phyloP scores from a whole-genome alignment of 2,888 invertebrate genomes.

The Athetis lepigone region DNA sequence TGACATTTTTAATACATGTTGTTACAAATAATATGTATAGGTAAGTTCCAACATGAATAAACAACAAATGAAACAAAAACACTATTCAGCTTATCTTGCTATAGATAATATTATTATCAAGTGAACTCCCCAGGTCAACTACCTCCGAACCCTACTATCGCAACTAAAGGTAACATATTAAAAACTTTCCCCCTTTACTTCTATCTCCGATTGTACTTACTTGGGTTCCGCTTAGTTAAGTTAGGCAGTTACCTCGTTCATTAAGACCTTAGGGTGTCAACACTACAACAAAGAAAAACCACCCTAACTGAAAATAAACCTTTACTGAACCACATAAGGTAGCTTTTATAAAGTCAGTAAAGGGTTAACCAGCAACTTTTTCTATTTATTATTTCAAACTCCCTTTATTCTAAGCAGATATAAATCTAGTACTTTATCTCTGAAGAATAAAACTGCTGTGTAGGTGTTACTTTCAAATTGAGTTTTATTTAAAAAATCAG shows the following conservation, averaged over 20 bases:
- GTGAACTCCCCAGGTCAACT: slow-evolving; percentile 30
- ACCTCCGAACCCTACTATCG: slow-evolving; percentile 31
- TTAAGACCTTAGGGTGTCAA: slow-evolving; percentile 42
- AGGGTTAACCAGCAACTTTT: slow-evolving; percentile 34
- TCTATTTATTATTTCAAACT: slow-evolving; percentile 38
- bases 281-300: neutral
- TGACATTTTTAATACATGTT: too few species aligned
- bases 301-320: slow-evolving; percentile 21
- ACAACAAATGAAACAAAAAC: too few species aligned
- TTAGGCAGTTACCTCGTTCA: slow-evolving; percentile 54
- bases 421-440: slow-evolving; percentile 47
- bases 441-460: slow-evolving; percentile 20
- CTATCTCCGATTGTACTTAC: slow-evolving; percentile 47
- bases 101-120: slow-evolving; percentile 4
- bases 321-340: slow-evolving; percentile 4
- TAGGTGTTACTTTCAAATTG: slow-evolving; percentile 22
- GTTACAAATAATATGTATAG: too few species aligned
- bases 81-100: too few species aligned
- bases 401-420: slow-evolving; percentile 45
- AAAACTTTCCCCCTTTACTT: slow-evolving; percentile 49
- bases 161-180: slow-evolving; percentile 33
- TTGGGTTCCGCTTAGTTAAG: slow-evolving; percentile 55
- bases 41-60: too few species aligned
- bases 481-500: slow-evolving; percentile 17
- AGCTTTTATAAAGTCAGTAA: slow-evolving; percentile 17